A percentile compares a stretch with the other conserved stretches of the same genome.
phyloP scores from a whole-genome alignment of 1,140 invertebrate genomes.

The Platyscapa corneri region DNA sequence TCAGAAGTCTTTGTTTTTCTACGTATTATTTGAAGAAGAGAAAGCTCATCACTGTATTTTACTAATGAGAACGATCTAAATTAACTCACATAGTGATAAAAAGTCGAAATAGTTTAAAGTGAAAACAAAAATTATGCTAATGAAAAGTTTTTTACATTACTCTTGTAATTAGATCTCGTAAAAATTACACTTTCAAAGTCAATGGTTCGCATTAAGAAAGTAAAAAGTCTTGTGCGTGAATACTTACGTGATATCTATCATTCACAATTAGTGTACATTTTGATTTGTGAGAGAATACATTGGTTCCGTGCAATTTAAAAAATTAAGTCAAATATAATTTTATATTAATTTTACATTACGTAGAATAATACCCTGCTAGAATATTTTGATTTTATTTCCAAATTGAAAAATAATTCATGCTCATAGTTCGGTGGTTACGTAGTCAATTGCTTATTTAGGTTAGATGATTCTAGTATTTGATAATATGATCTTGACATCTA shows the following conservation, averaged over 20 bases:
- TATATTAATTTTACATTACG: too few species aligned
- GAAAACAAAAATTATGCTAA: too few species aligned
- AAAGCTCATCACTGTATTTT: not conserved
- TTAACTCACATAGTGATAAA: too few species aligned
- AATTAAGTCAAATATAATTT: not conserved
- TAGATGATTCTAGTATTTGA: not conserved
- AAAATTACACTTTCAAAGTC: too few species aligned
- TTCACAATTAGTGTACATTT: not conserved
- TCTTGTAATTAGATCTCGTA: too few species aligned
- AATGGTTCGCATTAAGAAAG: too few species aligned
- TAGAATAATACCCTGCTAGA: too few species aligned
- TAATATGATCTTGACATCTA: constrained; percentile 4
- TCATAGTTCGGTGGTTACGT: not conserved
- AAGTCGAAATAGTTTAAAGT: not conserved
- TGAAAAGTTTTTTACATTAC: too few species aligned
- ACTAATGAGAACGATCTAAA: not conserved
- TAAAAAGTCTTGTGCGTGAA: too few species aligned
- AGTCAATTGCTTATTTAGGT: not conserved
- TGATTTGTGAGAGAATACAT: not conserved
- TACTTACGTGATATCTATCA: too few species aligned
- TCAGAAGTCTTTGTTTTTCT: not conserved
- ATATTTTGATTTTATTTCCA: not conserved
- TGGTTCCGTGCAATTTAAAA: not conserved
- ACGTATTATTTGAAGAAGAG: not conserved
- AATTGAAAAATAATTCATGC: not conserved